Percentiles rank a stretch among this genome's conserved stretches.
Conservation (phyloP, 1,140 invertebrate genomes). For the Halotydeus destructor region DNA sequence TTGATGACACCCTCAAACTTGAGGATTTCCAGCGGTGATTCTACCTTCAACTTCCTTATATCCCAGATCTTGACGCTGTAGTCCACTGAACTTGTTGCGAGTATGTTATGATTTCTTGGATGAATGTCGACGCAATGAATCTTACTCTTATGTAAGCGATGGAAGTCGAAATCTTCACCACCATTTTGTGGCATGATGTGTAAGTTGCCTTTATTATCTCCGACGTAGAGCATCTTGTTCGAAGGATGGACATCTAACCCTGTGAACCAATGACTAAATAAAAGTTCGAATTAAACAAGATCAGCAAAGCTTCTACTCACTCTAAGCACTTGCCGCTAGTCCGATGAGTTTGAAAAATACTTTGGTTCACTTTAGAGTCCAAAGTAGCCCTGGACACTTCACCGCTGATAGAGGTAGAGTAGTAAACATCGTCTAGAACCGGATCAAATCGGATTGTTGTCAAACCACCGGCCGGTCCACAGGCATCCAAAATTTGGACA, state of each 20-base stretch:
- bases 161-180: neutral
- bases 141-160: neutral
- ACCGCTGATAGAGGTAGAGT: neutral
- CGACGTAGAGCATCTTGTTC: too few relatives aligned
- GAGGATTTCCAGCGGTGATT: too few relatives aligned
- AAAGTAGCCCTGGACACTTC: neutral
- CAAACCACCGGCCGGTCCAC: neutral
- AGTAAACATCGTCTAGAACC: neutral
- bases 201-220: too few relatives aligned
- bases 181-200: neutral
- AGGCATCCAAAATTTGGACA: neutral
- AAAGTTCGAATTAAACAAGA: too few relatives aligned
- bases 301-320: too few relatives aligned
- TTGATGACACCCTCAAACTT: neutral
- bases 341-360: too few relatives aligned
- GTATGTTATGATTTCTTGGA: neutral
- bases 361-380: neutral
- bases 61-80: too few relatives aligned
- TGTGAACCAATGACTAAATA: too few relatives aligned
- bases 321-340: too few relatives aligned
- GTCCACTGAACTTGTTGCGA: neutral
- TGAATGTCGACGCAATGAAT: neutral
- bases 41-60: too few relatives aligned
- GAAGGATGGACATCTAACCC: too few relatives aligned
- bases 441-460: neutral